Percentiles rank a stretch among this genome's conserved stretches.
These are phyloP conservation scores for Ganaspis brasiliensis DNA, from an alignment of 2,888 invertebrate genomes.

Conservation along the genomic window DNA sequence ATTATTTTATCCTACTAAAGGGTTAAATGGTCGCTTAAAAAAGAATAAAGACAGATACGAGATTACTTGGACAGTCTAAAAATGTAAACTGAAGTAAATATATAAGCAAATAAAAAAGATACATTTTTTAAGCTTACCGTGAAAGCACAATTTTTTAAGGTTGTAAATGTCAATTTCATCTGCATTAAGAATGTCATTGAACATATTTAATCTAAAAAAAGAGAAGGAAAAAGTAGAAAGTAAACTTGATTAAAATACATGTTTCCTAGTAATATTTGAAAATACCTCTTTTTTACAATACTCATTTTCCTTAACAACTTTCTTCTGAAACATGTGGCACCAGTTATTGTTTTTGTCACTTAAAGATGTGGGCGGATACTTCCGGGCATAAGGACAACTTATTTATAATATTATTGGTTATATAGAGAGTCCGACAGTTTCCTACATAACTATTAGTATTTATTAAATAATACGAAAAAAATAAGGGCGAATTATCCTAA, in stretches of 20 bases:
- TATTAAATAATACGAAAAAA: no score
- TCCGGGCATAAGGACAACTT: background rate
- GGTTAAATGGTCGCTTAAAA: no score
- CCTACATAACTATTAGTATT: no score
- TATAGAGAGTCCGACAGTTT: no score
- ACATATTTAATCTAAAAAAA: constrained; percentile 88
- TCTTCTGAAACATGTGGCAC: background rate
- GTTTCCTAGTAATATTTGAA: background rate
- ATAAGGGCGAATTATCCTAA: no score
- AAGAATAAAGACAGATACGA: no score
- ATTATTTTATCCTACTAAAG: no score
- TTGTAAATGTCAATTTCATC: constrained; percentile 87
- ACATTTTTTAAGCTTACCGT: constrained; percentile 83
- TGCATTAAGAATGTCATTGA: constrained; percentile 87
- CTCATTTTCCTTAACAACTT: constrained; percentile 69
- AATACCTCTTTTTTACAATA: constrained; percentile 72
- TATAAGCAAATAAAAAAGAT: background rate
- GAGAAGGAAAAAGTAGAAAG: constrained; percentile 12
- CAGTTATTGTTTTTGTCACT: background rate
- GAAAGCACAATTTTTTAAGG: constrained; percentile 88
- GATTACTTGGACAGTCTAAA: no score
- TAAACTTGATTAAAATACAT: constrained; percentile 26
- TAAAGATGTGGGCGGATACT: constrained; percentile 1
- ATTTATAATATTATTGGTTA: no score
- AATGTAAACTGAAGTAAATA: background rate